A percentile compares a stretch with the other conserved stretches of the same genome.
These are phyloP conservation scores for Liodrosophila aerea DNA, from an alignment of 2,888 invertebrate species.

Conservation along the genomic window DNA sequence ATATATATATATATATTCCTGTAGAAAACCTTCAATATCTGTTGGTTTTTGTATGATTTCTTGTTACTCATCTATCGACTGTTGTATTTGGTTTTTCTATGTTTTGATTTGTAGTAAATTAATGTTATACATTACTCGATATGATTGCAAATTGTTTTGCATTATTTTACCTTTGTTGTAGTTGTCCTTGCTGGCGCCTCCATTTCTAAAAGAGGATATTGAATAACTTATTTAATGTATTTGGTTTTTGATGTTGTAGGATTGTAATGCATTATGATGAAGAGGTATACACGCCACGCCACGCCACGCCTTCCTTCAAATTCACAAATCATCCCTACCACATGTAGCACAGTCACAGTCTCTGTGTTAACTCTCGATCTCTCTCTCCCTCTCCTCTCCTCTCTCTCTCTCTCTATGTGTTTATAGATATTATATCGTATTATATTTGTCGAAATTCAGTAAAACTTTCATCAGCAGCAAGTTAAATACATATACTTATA, in stretches of 20 bases:
- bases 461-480: no score
- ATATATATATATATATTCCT: conserved; percentile 1
- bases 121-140: conserved; percentile 81
- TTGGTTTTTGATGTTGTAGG: conserved; percentile 60
- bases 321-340: conserved; percentile 11
- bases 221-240: conserved; percentile 81
- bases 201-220: conserved; percentile 86
- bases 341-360: neutral
- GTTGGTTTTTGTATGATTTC: neutral
- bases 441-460: no score
- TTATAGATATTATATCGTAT: no score
- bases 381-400: no score
- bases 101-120: conserved; percentile 66
- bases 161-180: conserved; percentile 94
- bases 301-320: conserved; percentile 17
- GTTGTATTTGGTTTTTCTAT: conserved; percentile 10
- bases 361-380: no score
- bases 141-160: conserved; percentile 79
- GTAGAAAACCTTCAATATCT: neutral
- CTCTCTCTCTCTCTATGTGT: no score
- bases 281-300: conserved; percentile 38
- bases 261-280: conserved; percentile 67
- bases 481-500: no score
- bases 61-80: conserved; percentile 2
- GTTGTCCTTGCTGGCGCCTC: conserved; percentile 97